A percentile compares a stretch with the other conserved stretches of the same genome.
These are phyloP conservation scores for Polyodon spathula DNA, from an alignment of 2,113 vertebrate genomes.

Conservation along the genomic window DNA sequence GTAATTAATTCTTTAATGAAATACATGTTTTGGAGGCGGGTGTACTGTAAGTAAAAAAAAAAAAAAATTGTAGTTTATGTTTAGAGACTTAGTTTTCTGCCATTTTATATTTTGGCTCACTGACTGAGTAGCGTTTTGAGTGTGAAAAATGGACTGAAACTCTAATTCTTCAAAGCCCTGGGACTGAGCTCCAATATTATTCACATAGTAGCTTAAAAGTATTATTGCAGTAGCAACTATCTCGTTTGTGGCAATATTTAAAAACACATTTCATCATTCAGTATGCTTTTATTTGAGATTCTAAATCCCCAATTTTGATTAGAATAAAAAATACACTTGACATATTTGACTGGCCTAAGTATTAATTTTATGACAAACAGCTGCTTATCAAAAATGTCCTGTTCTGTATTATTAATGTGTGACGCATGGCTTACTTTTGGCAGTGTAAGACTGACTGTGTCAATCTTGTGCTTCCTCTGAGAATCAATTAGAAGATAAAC, in stretches of 20 bases:
- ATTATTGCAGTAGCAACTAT: neutral
- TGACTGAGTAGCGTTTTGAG: too few relatives aligned
- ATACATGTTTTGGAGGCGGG: too few relatives aligned
- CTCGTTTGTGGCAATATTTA: neutral
- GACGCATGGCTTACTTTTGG: slow-evolving; percentile 43
- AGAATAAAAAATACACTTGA: slow-evolving; percentile 9
- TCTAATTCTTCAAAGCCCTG: too few relatives aligned
- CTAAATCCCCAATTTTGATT: neutral
- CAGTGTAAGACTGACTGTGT: slow-evolving; percentile 48
- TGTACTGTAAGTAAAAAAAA: too few relatives aligned
- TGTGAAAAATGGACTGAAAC: too few relatives aligned
- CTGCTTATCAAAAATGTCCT: slow-evolving; percentile 48
- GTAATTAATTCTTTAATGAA: too few relatives aligned
- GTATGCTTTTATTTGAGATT: neutral
- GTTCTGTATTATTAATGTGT: slow-evolving; percentile 56
- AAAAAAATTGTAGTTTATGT: too few relatives aligned
- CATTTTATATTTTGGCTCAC: too few relatives aligned
- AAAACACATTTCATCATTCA: neutral
- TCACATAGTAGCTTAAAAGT: slow-evolving; percentile 22
- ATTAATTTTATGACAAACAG: slow-evolving; percentile 18
- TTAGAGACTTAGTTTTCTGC: too few relatives aligned
- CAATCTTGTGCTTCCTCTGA: slow-evolving; percentile 61
- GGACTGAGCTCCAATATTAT: slow-evolving; percentile 37
- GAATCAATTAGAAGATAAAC: slow-evolving; percentile 79
- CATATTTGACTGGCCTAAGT: slow-evolving; percentile 11